Evolutionary conservation across 2,888 invertebrate genomes (phyloP), one percentile per base, ranked within the genome.

Genomic region (Xanthia icteritia): DNA sequence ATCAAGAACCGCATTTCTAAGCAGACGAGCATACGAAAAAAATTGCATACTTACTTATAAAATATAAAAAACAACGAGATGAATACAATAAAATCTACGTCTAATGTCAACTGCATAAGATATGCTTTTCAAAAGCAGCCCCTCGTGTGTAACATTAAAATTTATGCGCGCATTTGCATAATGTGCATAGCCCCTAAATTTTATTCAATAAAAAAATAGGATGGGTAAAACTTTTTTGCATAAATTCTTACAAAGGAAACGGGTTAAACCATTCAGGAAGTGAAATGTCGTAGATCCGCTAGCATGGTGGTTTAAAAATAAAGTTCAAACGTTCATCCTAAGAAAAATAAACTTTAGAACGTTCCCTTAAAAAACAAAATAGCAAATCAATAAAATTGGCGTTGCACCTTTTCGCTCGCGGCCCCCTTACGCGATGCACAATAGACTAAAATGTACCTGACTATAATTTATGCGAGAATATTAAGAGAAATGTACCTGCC

Each of bases 151-250:
- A 91, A 93, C 91, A 93, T 92, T 92, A 90, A 95, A 97, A 96
- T 96, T 95, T 97, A 97, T 97, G 96, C 97, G 92, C 94, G 95
- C 96, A 97, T 97, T 97, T 97, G 97, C 97, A 97, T 97, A 97
- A 97, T 96, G 93, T 97, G 96, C 96, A 96, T 96, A 93, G 95
- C 95, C 96, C 97, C 96, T 95, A 96, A 96, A 95, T 95, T 95
- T 95, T 95, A 96, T 96, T 97, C 95, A 96, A 95, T 95, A 95
- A 97, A 97, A 96, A 97, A 97, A 97, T 97, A 97, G 97, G 97
- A 97, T 97, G 97, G 97, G 97, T 97, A 96, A 88, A 93, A 95
- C 95, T 96, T 97, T 96, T 97, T 97, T 97, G 97, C 97, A 97
- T 97, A 97, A 96, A 96, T 95, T 96, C 95, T 93, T 93, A 96